phyloP scores from a whole-genome alignment of 1,140 invertebrate species.

The Xylocopa sonorina region DNA sequence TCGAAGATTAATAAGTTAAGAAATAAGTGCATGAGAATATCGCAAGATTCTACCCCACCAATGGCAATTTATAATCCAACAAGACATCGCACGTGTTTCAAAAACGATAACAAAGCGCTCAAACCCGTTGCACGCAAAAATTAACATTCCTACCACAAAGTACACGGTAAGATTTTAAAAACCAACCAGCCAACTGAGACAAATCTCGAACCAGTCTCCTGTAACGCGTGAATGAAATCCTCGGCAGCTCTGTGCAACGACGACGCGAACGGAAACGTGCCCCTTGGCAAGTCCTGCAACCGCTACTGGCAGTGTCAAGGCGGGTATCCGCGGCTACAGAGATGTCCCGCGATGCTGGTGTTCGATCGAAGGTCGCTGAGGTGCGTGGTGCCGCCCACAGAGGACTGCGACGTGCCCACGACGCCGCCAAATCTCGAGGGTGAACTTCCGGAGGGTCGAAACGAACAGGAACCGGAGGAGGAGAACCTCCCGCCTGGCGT shows the following conservation, averaged over 20 bases:
- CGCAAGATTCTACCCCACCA: too few species aligned
- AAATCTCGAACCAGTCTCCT: too few species aligned
- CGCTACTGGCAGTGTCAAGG: slow-evolving; percentile 97
- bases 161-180: too few species aligned
- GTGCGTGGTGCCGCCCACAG: slow-evolving; percentile 94
- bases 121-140: too few species aligned
- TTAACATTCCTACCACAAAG: background rate
- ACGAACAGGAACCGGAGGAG: slow-evolving; percentile 79
- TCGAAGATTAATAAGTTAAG: too few species aligned
- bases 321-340: slow-evolving; percentile 93
- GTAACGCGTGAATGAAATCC: slow-evolving; percentile 20
- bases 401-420: slow-evolving; percentile 92
- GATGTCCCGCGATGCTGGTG: slow-evolving; percentile 94
- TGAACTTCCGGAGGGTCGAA: slow-evolving; percentile 74
- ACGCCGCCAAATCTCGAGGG: slow-evolving; percentile 84
- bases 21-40: too few species aligned
- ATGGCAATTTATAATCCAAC: too few species aligned
- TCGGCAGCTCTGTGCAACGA: slow-evolving; percentile 93
- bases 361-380: slow-evolving; percentile 92
- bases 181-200: too few species aligned
- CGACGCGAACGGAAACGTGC: slow-evolving; percentile 90
- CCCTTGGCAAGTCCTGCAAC: slow-evolving; percentile 94
- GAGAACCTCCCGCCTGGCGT: slow-evolving; percentile 80
- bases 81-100: too few species aligned
- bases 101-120: too few species aligned